Base-by-base conservation (phyloP, 1,140 invertebrate genomes). In the Archegozetes longisetosus region DNA sequence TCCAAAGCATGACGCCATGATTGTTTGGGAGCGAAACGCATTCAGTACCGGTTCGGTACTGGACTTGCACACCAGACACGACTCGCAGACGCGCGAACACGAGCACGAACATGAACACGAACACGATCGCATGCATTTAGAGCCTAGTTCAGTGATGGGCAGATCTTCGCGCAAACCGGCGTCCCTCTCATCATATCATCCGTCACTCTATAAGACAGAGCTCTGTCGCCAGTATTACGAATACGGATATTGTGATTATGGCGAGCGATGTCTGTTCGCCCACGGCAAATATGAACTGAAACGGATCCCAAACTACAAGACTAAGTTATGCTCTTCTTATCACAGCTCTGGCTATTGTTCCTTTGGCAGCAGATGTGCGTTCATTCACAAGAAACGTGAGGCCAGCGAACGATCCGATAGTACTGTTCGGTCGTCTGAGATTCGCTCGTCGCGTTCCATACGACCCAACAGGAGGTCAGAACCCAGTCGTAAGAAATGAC, bases 201-300 rank as follows among this genome's bases (percentile, higher is more conserved):
- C n/a, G 22, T 23, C 58, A 27, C 50, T 54, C 20, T 59, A 56
- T 50, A 59, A 59, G 25, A 59, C 58, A n/a, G 58, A 59, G 52
- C 20, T 59, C 4, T 59, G 58, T 58, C 58, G 58, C 25, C 58
- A 59, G 50, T 59, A 56, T 24, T 12, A 23, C 20, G 58, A 59
- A 12, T 24, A 17, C n/a, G 58, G 58, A 9, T 22, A 32, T 32
- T 59, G 58, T 58, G 58, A 59, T 54, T 59, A 59, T 22, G 58
- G 20, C 12, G 52, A 23, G 22, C 23, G 29, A 17, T 59, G 58
- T 59, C 24, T 59, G 22, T 59, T 59, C 23, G 58, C 58, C 4
- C 58, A 59, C 52, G 58, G 58, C 2, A 56, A 54, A 17, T n/a
- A 56, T 25, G 58, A 59, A 27, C 29, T 59, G 49, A 59, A 59